Percentiles rank a stretch among this genome's conserved stretches.
These are phyloP conservation scores for Noturus placidus DNA, from an alignment of 2,113 vertebrate species.

Conservation along the genomic window DNA sequence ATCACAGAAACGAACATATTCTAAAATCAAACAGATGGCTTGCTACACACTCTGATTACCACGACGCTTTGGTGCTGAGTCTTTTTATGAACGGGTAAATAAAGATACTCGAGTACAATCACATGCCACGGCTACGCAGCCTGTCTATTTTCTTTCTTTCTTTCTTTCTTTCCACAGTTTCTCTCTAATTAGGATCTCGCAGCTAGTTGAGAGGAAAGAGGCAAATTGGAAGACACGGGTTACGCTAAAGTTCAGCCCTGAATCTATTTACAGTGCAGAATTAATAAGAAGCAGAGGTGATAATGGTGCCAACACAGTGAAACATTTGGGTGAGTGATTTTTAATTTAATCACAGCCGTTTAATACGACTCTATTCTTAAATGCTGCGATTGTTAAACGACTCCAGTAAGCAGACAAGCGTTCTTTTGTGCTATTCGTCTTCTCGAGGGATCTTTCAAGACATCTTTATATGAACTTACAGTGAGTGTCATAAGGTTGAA, in stretches of 20 bases:
- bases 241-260: conserved; percentile 61
- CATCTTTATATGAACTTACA: conserved; percentile 43
- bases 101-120: conserved; percentile 51
- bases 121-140: conserved; percentile 35
- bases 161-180: conserved; percentile 40
- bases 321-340: conserved; percentile 64
- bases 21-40: conserved; percentile 54
- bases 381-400: conserved; percentile 42
- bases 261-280: conserved; percentile 66
- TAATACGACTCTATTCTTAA: conserved; percentile 51
- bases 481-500: conserved; percentile 26
- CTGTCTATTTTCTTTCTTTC: conserved; percentile 1
- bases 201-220: conserved; percentile 55
- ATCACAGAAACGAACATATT: conserved; percentile 58
- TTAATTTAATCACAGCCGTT: conserved; percentile 63
- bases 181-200: conserved; percentile 63
- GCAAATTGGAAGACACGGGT: conserved; percentile 62
- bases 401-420: conserved; percentile 10
- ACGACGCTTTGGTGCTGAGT: conserved; percentile 1
- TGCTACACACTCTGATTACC: conserved; percentile 33
- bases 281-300: conserved; percentile 68
- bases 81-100: conserved; percentile 53
- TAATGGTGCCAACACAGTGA: conserved; percentile 54
- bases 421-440: conserved; percentile 28
- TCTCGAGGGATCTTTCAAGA: conserved; percentile 11